Conservation (phyloP, 2,113 vertebrate species). For the Electrona antarctica region DNA sequence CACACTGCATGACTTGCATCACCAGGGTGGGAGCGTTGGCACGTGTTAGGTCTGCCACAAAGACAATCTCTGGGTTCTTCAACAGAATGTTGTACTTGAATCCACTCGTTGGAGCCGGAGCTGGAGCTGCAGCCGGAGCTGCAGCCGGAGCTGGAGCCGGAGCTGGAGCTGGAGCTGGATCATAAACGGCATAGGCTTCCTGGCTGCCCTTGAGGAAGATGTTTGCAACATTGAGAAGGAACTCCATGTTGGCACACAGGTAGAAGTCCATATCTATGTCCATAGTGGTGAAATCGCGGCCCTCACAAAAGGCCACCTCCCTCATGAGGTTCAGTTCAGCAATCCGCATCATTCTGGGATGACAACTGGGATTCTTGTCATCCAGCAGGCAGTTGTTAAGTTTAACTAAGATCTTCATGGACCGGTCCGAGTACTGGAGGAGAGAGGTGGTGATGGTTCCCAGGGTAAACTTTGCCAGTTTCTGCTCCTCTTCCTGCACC, state of each 20-base stretch:
- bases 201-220: slow-evolving; percentile 89
- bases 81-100: slow-evolving; percentile 85
- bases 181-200: slow-evolving; percentile 70
- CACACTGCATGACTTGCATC: slow-evolving; percentile 87
- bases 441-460: slow-evolving; percentile 88
- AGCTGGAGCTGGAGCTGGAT: too few species aligned
- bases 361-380: slow-evolving; percentile 86
- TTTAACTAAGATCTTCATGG: slow-evolving; percentile 86
- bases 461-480: slow-evolving; percentile 92
- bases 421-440: slow-evolving; percentile 89
- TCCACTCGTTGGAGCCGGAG: slow-evolving; percentile 65
- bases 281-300: slow-evolving; percentile 83
- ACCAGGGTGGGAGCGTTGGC: slow-evolving; percentile 91
- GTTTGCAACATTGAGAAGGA: slow-evolving; percentile 90
- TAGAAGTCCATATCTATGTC: slow-evolving; percentile 89
- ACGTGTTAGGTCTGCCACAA: slow-evolving; percentile 94
- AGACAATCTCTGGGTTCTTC: slow-evolving; percentile 94
- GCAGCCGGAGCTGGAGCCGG: slow-evolving; percentile 63
- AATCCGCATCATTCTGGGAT: slow-evolving; percentile 91
- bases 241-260: slow-evolving; percentile 96
- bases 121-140: slow-evolving; percentile 57
- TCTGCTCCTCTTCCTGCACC: slow-evolving; percentile 80
- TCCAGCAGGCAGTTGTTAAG: slow-evolving; percentile 91
- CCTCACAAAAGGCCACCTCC: slow-evolving; percentile 86
- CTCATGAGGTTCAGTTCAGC: slow-evolving; percentile 92